Evolutionary conservation across 2,797 vertebrate genomes (phyloP).

Genomic region (Erpetoichthys calabaricus): DNA sequence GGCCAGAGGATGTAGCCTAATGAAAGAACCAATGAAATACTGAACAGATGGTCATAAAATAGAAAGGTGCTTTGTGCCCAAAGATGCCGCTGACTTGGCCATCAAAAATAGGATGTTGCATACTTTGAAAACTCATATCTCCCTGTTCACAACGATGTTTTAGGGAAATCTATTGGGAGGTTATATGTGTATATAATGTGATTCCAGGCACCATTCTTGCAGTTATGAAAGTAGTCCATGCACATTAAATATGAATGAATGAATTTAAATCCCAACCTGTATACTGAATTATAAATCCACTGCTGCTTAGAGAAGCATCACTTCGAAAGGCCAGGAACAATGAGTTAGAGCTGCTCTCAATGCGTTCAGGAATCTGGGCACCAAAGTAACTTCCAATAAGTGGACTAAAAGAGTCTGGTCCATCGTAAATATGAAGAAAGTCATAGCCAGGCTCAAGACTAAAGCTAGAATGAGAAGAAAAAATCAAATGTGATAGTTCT

Average conservation of each 20-base stretch:
- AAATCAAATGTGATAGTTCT: no score
- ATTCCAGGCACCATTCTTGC: no score
- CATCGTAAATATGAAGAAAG: constrained; percentile 93
- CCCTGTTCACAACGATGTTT: no score
- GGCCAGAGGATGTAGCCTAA: constrained; percentile 1
- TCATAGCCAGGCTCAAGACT: constrained; percentile 94
- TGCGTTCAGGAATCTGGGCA: constrained; percentile 73
- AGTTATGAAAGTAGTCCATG: no score
- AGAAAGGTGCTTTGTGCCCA: no score
- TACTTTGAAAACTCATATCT: no score
- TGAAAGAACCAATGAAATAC: not conserved
- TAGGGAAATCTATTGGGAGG: no score
- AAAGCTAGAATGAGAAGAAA: constrained; percentile 57
- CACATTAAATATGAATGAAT: no score
- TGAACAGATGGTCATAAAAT: no score
- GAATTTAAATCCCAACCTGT: constrained; percentile 49
- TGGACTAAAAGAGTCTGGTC: constrained; percentile 80
- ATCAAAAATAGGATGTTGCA: not conserved
- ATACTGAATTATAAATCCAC: constrained; percentile 86
- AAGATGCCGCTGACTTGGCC: not conserved
- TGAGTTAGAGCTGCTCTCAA: constrained; percentile 89
- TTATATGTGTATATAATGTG: no score
- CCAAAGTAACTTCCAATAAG: constrained; percentile 91
- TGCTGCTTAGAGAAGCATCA: constrained; percentile 87
- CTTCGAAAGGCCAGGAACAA: constrained; percentile 94